Evolutionary conservation across 2,113 vertebrate genomes (phyloP), one percentile per base, ranked within the genome.

Genomic region (Bostrychus sinensis): DNA sequence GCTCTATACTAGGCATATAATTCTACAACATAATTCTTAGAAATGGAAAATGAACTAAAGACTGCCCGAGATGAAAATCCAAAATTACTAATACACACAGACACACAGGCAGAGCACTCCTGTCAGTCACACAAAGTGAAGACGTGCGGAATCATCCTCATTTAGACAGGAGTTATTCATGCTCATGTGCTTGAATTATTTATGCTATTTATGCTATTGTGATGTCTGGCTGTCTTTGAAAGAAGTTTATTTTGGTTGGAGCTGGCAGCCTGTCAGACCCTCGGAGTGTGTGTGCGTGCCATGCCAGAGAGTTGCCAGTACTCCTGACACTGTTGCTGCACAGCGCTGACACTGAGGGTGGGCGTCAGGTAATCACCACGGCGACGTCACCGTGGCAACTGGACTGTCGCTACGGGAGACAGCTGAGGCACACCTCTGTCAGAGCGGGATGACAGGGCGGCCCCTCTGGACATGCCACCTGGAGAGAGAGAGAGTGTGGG

Each of bases 331-430:
- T 4, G 13, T 60, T 23, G 59, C 56, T 77, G 77, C 61, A 68
- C 72, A 64, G 43, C 38, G 62, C 72, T 82, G 88, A 83, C 80
- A 82, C 72, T 77, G 66, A 81, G 67, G 85, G 59, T 75, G 60
- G 85, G 77, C 51, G 78, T 88, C 77, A 84, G 87, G 82, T 80
- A 79, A 87, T 87, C 85, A 84, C 78, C 75, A 65, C 58, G 41
- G 66, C 57, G 46, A 75, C 77, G 85, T 87, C 80, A 72, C 81
- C 83, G 69, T 72, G 80, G 81, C 80, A 82, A 87, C 86, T 74
- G 72, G 62, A 79, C 83, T 87, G 85, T 90, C 82, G 73, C 87
- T 75, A 72, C 26, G 64, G 75, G 83, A 87, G 84, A 89, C 88
- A 84, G 81, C 39, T 67, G 62, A 83, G 71, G 75, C 77, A 63